Evolutionary conservation across 2,888 invertebrate species (phyloP), one percentile per base, ranked within the genome.

Genomic region (Podabrus alpinus): DNA sequence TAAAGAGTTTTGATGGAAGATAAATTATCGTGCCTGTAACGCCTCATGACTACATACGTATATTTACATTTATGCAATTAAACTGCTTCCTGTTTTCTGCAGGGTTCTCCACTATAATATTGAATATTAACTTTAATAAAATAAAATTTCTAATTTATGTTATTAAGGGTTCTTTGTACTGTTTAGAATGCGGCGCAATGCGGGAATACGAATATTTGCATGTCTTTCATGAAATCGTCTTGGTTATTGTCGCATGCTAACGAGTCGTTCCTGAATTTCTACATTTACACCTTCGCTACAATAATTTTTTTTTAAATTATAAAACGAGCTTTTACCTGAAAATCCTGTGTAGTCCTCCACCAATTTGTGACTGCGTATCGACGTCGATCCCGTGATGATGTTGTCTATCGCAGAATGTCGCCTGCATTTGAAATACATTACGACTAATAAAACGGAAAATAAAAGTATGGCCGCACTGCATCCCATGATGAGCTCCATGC

Each of bases 331-430:
- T 78, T 81, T 80, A 84, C 85, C 84, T 83, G 83, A 79, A 76
- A 83, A 84, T 77, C 85, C 83, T 69, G 85, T 83, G 78, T 90
- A 90, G 82, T 92, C 92, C 81, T 92, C 92, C 25, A 91, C 90
- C 70, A 92, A 85, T 83, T 92, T 92, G 80, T 91, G 88, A 82
- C 91, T 90, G 79, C 91, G 88, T 67, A 91, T 89, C 76, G 90
- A 89, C 45, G 91, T 90, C 16, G 90, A 89, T 78, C 91, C 91
- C 62, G 90, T 90, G 82, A 91, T 90, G 72, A 91, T 90, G 82
- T 91, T 91, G 69, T 86, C 85, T 24, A 86, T 77, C 21, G 82
- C 84, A 80, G 89, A 88, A 71, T 90, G 90, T 59, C 90, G 89
- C 83, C 90, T 88, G 85, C 90, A 90, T 84, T 90, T 89, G 90